Evolutionary conservation across 2,797 vertebrate genomes (phyloP), one percentile per base, ranked within the genome.

Genomic region (Macrochelys suwanniensis): DNA sequence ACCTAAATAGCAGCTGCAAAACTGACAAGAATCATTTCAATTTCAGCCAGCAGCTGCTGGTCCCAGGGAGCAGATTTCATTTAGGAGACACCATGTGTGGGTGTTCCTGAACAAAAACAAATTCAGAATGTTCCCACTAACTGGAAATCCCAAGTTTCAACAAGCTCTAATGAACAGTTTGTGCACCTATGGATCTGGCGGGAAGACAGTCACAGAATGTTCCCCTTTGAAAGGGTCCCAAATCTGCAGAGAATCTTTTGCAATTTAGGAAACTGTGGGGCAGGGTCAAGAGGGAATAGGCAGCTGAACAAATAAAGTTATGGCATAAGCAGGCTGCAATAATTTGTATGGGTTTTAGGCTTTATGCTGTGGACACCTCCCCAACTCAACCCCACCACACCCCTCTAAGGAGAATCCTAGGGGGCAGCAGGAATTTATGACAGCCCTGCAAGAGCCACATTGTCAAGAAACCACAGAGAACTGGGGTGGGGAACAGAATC

Each of bases 121-220:
- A 61, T 61, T 31, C 28, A 61, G 31, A 61, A 11, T 68, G 11
- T 68, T 68, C 9, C n/a, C 37, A 71, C 10, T 42, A 23, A 5
- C 10, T 71, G 21, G 68, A 71, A 71, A 42, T 42, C 37, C 19
- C 68, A 71, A 37, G n/a, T 42, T 71, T 71, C 68, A 71, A 11
- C 37, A 37, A 71, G 19, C 21, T 42, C n/a, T 21, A 23, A 71
- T 42, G 37, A 71, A 71, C 21, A 71, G 68, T 25, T 71, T 71
- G n/a, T 42, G 17, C 9, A 71, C 21, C 37, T 42, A 25, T 68
- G 61, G 13, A 37, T 68, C n/a, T 37, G 65, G 8, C 5, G 5
- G 17, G 65, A 5, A 37, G n/a, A 9, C 33, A 37, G 19, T 37
- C 65, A 78, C 0, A 0, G 3, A 0, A 0, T 28, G 82, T n/a